These are phyloP conservation scores for Dinocampus coccinellae DNA, from an alignment of 2,888 invertebrate species.

Conservation along the genomic window DNA sequence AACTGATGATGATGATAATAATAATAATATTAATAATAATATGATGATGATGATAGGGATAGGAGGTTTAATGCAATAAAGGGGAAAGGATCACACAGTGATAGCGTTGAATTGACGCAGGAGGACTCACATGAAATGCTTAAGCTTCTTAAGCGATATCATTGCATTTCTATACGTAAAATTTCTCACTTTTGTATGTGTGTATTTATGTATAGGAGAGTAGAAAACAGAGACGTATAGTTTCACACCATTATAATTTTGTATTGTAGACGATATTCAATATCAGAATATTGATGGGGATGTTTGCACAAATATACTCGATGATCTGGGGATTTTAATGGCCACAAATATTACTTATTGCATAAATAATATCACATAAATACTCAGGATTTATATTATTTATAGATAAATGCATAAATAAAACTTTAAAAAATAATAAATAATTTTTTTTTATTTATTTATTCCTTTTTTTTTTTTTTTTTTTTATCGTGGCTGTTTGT, in stretches of 20 bases:
- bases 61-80: neutral
- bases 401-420: neutral
- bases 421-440: neutral
- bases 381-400: no score
- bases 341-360: constrained; percentile 4
- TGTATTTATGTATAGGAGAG: neutral
- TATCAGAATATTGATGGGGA: constrained; percentile 22
- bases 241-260: neutral
- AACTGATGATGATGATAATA: neutral
- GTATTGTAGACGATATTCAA: neutral
- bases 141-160: constrained; percentile 36
- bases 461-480: neutral
- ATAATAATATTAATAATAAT: no score
- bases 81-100: neutral
- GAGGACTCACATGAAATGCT: constrained; percentile 16
- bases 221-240: neutral
- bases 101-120: constrained; percentile 15
- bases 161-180: neutral
- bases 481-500: constrained; percentile 19
- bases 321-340: constrained; percentile 20
- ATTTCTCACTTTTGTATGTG: neutral
- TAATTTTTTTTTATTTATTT: neutral
- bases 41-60: neutral
- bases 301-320: neutral
- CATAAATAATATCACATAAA: neutral